Conservation (phyloP, 1,140 invertebrate genomes). For the Rhopalosiphum maidis region DNA sequence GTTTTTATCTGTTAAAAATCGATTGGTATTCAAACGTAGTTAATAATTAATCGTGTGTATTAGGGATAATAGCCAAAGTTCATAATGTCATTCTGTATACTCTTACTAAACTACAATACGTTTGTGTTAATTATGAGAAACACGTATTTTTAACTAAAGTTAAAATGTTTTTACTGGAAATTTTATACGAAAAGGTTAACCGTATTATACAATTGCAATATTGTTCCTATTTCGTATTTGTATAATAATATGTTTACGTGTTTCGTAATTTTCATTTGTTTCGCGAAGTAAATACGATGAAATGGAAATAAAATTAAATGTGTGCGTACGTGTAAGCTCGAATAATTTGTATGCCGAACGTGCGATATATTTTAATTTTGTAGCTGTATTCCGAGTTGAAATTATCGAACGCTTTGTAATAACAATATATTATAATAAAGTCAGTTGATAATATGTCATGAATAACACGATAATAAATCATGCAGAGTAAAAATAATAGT, state of each 20-base stretch:
- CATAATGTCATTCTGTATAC: background rate
- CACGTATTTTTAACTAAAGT: background rate
- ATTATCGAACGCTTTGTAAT: background rate
- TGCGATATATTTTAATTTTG: background rate
- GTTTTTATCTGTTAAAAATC: background rate
- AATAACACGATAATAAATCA: conserved; percentile 1
- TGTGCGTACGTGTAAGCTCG: background rate
- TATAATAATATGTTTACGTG: background rate
- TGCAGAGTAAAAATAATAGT: background rate
- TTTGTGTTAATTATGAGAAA: background rate
- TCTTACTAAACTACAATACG: background rate
- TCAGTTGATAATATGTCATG: background rate
- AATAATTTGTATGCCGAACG: background rate
- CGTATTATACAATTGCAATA: background rate
- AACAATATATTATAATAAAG: background rate
- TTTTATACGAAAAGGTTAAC: background rate
- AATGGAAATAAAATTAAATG: background rate
- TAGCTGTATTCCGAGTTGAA: background rate
- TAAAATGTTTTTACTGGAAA: background rate
- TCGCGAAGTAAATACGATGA: background rate
- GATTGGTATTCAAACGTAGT: background rate
- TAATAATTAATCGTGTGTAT: background rate
- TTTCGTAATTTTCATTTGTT: background rate
- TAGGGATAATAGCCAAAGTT: background rate
- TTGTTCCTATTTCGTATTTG: background rate